Evolutionary conservation across 2,113 vertebrate species (phyloP).

Genomic region (Tachuris rubrigastra): DNA sequence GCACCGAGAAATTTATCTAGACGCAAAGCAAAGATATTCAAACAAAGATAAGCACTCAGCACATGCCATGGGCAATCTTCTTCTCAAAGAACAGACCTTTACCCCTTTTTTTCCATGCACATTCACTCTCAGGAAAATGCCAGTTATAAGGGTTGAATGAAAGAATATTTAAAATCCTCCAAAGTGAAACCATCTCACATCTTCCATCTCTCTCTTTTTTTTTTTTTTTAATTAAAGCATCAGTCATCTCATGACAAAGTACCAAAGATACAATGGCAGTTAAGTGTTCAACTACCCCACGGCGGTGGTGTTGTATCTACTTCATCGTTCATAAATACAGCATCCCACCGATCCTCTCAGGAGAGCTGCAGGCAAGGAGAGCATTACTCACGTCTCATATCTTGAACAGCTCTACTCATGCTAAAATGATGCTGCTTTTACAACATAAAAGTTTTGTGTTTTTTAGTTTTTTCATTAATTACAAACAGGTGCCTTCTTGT

Average conservation of each 20-base stretch:
- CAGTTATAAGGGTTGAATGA: not conserved
- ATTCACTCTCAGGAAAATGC: not conserved
- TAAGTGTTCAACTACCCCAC: not conserved
- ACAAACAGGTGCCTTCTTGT: not conserved
- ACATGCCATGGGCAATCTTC: not conserved
- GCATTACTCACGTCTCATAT: rapidly evolving
- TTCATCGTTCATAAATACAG: rapidly evolving
- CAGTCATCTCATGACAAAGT: not conserved
- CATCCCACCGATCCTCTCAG: not conserved
- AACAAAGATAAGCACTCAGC: not conserved
- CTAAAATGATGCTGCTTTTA: not conserved
- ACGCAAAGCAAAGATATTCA: not conserved
- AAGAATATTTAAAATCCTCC: not conserved
- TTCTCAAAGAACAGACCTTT: not conserved
- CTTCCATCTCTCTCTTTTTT: not conserved
- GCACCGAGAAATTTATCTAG: not conserved
- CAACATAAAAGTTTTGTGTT: not conserved
- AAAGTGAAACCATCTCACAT: rapidly evolving
- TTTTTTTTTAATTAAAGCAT: not conserved
- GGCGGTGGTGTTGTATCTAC: rapidly evolving
- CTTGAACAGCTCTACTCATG: not conserved
- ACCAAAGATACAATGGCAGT: not conserved
- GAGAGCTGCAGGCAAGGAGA: not conserved
- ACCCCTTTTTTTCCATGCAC: not conserved
- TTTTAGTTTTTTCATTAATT: not conserved